These are phyloP conservation scores for Arctia plantaginis DNA, from an alignment of 2,888 invertebrate genomes.

Conservation along the genomic window DNA sequence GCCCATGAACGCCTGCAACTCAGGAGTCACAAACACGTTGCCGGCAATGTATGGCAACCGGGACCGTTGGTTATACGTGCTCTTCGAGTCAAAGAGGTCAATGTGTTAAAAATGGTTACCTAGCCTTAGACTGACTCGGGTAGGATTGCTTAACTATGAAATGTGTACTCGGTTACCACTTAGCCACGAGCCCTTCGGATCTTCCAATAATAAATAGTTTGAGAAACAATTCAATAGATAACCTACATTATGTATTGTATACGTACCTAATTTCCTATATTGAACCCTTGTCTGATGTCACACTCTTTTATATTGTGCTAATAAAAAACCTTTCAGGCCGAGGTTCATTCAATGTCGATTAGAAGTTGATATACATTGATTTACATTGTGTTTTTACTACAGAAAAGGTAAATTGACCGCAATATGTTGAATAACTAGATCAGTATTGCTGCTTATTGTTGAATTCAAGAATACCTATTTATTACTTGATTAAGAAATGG, in stretches of 20 bases:
- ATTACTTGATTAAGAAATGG: too few species aligned
- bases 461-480: background rate
- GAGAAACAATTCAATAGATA: slow-evolving; percentile 12
- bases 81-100: too few species aligned
- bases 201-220: background rate
- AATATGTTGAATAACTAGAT: background rate
- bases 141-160: background rate
- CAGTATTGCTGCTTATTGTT: background rate
- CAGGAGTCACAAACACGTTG: too few species aligned
- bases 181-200: background rate
- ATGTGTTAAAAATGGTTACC: too few species aligned
- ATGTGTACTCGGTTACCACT: background rate
- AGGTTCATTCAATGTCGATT: slow-evolving; percentile 17
- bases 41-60: background rate
- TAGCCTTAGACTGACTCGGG: too few species aligned
- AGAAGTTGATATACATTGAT: slow-evolving; percentile 13
- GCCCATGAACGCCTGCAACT: too few species aligned
- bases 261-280: slow-evolving; percentile 22
- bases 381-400: slow-evolving; percentile 7
- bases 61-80: background rate
- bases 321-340: slow-evolving; percentile 17
- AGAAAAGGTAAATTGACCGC: background rate
- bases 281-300: slow-evolving; percentile 30
- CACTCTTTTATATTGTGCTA: slow-evolving; percentile 16
- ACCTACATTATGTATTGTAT: slow-evolving; percentile 18